These are phyloP conservation scores for Gymnothorax javanicus DNA, from an alignment of 2,797 vertebrate species.

Conservation along the genomic window DNA sequence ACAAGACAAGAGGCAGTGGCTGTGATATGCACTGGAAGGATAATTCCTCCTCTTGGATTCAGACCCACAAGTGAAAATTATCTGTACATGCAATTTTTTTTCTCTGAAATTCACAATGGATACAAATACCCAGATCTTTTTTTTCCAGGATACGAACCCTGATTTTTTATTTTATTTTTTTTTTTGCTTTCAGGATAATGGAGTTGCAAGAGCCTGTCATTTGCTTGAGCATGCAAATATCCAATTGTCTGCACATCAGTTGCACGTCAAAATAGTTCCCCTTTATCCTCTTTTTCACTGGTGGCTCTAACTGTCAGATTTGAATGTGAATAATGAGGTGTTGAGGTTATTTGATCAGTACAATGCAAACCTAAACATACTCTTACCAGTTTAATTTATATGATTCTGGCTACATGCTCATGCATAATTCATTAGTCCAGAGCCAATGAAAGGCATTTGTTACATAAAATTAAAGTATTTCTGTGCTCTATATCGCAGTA, in stretches of 20 bases:
- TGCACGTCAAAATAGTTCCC: background rate
- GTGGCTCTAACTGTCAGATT: background rate
- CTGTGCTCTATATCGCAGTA: background rate
- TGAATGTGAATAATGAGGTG: background rate
- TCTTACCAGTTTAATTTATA: background rate
- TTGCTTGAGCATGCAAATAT: background rate
- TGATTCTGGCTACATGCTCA: background rate
- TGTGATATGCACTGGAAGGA: background rate
- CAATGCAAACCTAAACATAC: slow-evolving; percentile 6
- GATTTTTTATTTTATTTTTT: background rate
- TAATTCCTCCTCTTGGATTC: background rate
- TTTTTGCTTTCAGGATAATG: background rate
- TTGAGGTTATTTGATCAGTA: background rate
- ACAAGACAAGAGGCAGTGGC: background rate
- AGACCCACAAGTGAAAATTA: background rate
- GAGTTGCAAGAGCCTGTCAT: background rate
- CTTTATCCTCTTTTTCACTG: slow-evolving; percentile 4
- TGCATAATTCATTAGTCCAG: background rate
- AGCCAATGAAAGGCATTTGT: background rate
- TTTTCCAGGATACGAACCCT: background rate
- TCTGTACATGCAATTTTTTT: background rate
- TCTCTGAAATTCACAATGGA: background rate
- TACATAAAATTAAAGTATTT: background rate
- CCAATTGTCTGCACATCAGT: slow-evolving; percentile 11
- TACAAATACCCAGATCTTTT: background rate